phyloP scores from a whole-genome alignment of 2,888 invertebrate genomes.

The Volucella inanis region DNA sequence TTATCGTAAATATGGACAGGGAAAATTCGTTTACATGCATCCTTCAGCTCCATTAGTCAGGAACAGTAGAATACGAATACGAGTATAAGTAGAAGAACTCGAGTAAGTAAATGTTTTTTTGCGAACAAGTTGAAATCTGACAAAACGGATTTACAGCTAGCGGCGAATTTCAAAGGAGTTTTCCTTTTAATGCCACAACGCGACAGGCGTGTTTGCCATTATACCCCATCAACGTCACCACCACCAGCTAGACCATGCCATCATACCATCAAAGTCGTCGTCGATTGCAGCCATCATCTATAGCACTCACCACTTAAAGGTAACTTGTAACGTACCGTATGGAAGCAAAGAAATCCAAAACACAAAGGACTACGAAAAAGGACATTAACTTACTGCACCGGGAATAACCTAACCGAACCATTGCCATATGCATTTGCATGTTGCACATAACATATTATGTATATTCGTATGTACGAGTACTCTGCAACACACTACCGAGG shows the following conservation, averaged over 20 bases:
- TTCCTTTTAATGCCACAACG: conserved; percentile 45
- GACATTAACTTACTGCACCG: conserved; percentile 49
- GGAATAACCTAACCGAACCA: too few relatives aligned
- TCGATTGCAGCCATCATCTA: conserved; percentile 59
- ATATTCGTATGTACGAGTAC: too few relatives aligned
- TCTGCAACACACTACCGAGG: background rate
- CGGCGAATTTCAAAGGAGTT: conserved; percentile 65
- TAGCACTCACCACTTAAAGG: conserved; percentile 19
- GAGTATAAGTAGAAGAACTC: too few relatives aligned
- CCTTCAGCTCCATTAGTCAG: conserved; percentile 36
- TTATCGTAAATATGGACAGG: conserved; percentile 16
- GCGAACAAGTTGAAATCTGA: background rate
- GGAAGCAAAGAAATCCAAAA: conserved; percentile 22
- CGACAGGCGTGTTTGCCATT: conserved; percentile 41
- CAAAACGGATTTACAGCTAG: conserved; percentile 38
- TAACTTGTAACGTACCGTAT: background rate
- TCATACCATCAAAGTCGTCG: conserved; percentile 8
- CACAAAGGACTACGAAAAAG: conserved; percentile 53
- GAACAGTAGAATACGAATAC: background rate
- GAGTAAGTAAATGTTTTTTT: too few relatives aligned
- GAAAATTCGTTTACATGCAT: background rate
- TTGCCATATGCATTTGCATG: conserved; percentile 45
- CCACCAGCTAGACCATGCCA: background rate
- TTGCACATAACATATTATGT: background rate
- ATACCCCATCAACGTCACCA: conserved; percentile 11